Conservation (phyloP, 2,888 invertebrate species). For the Embidobia sp. region DNA sequence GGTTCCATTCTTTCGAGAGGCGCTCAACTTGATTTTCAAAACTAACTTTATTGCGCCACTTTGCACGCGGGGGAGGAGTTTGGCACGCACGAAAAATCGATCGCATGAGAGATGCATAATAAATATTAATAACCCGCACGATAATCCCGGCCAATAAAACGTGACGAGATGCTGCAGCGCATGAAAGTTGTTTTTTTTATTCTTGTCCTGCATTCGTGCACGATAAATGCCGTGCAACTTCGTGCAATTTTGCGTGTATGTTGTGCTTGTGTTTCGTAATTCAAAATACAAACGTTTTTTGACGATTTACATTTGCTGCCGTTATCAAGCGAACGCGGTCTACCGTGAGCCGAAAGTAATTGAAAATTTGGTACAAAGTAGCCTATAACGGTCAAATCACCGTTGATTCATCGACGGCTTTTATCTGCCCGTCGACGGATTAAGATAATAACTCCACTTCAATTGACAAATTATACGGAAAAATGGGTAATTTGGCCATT, state of each 20-base stretch:
- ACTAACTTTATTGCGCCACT: slow-evolving; percentile 20
- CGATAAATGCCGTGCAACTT: no score
- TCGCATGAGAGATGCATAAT: slow-evolving; percentile 31
- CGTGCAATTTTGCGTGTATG: slow-evolving; percentile 13
- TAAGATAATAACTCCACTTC: no score
- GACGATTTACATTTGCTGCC: not conserved
- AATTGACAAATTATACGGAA: not conserved
- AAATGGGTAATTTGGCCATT: no score
- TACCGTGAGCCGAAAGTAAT: slow-evolving; percentile 4
- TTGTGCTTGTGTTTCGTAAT: slow-evolving; percentile 15
- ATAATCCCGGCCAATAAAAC: slow-evolving; percentile 22
- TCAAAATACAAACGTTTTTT: slow-evolving; percentile 1
- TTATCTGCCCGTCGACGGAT: no score
- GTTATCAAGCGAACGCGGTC: slow-evolving; percentile 1
- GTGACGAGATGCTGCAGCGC: slow-evolving; percentile 8
- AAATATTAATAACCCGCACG: slow-evolving; percentile 47
- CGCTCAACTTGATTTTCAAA: slow-evolving; percentile 20
- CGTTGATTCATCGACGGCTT: not conserved
- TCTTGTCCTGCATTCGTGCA: no score
- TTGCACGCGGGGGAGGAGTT: not conserved
- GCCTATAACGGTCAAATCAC: not conserved
- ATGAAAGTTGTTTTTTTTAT: no score
- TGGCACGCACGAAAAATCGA: not conserved
- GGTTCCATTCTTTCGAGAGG: slow-evolving; percentile 27
- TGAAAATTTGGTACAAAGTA: not conserved